These are phyloP conservation scores for Istiophorus platypterus DNA, from an alignment of 2,113 vertebrate species.

Conservation along the genomic window DNA sequence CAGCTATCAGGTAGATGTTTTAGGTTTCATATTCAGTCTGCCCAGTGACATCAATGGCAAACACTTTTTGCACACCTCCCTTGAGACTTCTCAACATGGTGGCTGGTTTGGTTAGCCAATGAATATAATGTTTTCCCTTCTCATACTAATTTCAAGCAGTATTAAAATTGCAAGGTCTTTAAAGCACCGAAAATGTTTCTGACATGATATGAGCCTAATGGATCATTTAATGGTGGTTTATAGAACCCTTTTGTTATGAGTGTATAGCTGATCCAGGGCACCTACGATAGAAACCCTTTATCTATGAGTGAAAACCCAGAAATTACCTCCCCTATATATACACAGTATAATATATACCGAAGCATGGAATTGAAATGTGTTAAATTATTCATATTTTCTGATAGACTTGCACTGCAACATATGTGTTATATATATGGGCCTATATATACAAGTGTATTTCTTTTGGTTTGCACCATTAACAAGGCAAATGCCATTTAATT, in stretches of 20 bases:
- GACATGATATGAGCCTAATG: background rate
- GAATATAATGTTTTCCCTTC: background rate
- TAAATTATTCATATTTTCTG: background rate
- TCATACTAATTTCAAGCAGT: background rate
- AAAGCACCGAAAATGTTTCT: background rate
- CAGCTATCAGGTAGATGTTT: background rate
- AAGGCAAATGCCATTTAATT: background rate
- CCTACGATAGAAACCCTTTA: background rate
- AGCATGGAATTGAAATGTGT: background rate
- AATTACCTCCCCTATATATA: background rate
- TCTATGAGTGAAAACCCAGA: background rate
- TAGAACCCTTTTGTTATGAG: background rate
- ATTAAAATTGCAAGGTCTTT: background rate
- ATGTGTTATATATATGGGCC: too few species aligned
- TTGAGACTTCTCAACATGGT: background rate
- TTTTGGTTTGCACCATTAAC: background rate
- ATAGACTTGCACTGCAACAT: background rate
- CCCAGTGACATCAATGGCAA: constrained; percentile 4
- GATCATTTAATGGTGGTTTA: background rate
- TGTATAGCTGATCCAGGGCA: background rate
- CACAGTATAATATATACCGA: background rate
- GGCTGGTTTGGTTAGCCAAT: background rate
- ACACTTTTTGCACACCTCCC: background rate
- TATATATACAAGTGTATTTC: too few species aligned
- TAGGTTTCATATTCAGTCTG: background rate